Evolutionary conservation across 92 coral and sea anemone genomes (phyloP).

Genomic region (Pocillopora meandrina): DNA sequence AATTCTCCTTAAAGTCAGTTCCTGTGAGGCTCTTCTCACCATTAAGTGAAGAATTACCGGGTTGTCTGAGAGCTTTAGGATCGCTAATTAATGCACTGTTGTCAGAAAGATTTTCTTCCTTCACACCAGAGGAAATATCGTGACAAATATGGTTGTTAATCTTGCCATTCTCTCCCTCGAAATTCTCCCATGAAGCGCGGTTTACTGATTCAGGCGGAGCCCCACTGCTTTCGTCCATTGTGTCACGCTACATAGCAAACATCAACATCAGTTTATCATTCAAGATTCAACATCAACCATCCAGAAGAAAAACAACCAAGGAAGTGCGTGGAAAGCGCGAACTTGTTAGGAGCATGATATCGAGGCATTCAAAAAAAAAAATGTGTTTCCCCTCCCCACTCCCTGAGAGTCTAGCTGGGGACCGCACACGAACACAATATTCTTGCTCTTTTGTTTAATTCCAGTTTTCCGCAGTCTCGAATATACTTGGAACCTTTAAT

Average conservation of each 20-base stretch:
- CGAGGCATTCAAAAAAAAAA: neutral
- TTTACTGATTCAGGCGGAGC: neutral
- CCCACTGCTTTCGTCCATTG: constrained; percentile 23
- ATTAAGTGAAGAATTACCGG: constrained; percentile 12
- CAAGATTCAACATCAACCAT: no score
- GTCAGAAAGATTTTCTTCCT: constrained; percentile 13
- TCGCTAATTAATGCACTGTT: constrained; percentile 27
- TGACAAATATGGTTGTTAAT: constrained; percentile 4
- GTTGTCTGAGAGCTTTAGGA: constrained; percentile 10
- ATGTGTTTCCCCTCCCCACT: neutral
- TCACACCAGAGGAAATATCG: constrained; percentile 19
- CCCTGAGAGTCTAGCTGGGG: no score
- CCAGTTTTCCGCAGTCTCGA: no score
- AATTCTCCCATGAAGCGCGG: constrained; percentile 65
- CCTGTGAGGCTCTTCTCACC: constrained; percentile 16
- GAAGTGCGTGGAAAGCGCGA: neutral
- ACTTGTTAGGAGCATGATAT: neutral
- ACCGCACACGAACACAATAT: no score
- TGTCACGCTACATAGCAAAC: neutral
- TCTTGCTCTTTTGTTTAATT: no score
- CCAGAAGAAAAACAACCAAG: no score
- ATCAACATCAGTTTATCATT: constrained; percentile 9
- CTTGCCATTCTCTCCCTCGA: constrained; percentile 48
- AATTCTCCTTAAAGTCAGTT: constrained; percentile 37
- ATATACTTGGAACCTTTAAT: no score